Evolutionary conservation across 64 coral and sea anemone species (phyloP).

Genomic region (Stichodactyla helianthus): DNA sequence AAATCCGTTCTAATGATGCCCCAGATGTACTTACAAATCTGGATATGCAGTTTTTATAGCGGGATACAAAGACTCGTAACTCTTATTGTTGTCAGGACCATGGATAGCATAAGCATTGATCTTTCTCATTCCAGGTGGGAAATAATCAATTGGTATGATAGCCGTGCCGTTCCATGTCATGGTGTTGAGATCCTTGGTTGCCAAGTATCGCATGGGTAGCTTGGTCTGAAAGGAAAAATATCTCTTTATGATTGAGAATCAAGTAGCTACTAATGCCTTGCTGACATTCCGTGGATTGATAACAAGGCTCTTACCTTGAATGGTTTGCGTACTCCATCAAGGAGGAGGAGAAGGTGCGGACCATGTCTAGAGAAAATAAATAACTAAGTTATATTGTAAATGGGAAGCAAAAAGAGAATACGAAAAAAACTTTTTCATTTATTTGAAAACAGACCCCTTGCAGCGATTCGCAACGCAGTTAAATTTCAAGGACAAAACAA

Average conservation of each 20-base stretch:
- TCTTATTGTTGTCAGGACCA: conserved; percentile 36
- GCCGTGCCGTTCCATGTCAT: conserved; percentile 73
- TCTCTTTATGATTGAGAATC: not conserved
- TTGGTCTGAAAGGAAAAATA: conserved; percentile 43
- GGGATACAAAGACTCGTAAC: conserved; percentile 72
- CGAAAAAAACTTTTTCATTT: no score
- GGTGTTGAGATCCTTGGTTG: conserved; percentile 43
- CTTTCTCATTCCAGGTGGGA: conserved; percentile 63
- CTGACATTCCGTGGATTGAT: no score
- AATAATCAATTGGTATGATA: conserved; percentile 75
- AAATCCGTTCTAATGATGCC: not conserved
- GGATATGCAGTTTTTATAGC: conserved; percentile 40
- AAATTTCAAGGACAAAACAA: no score
- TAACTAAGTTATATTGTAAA: no score
- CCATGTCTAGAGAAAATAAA: conserved; percentile 43
- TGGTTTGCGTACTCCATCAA: conserved; percentile 70
- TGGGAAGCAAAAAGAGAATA: no score
- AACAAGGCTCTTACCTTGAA: conserved; percentile 42
- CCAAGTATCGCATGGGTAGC: conserved; percentile 64
- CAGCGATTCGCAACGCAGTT: no score
- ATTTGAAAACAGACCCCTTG: no score
- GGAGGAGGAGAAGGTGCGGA: conserved; percentile 67
- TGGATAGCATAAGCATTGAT: conserved; percentile 91
- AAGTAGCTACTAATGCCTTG: not conserved
- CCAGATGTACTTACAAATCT: conserved; percentile 69